Evolutionary conservation across 2,888 invertebrate genomes (phyloP).

Genomic region (Odontomyia ornata): DNA sequence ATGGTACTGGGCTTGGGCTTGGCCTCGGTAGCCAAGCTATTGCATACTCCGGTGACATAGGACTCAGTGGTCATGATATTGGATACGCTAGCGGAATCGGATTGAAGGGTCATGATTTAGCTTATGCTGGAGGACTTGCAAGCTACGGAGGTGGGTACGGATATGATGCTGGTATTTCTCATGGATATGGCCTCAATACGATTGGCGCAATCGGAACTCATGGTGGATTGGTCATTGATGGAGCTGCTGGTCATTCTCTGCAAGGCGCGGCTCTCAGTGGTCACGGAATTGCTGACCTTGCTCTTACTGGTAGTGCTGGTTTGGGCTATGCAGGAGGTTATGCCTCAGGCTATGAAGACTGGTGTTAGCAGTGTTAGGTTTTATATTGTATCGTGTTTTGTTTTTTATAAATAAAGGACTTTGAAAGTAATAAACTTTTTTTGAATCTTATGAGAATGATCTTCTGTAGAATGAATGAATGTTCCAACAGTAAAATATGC

Average conservation of each 20-base stretch:
- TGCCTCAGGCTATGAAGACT: conserved; percentile 14
- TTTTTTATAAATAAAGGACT: not conserved
- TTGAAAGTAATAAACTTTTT: not conserved
- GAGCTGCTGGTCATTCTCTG: not conserved
- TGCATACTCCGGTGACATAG: no score
- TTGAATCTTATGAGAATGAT: not conserved
- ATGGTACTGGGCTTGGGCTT: not conserved
- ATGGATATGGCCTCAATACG: conserved; percentile 5
- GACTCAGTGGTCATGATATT: not conserved
- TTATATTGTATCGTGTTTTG: not conserved
- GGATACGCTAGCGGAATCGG: not conserved
- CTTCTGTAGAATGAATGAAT: no score
- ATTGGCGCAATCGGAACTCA: not conserved
- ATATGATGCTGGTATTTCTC: not conserved
- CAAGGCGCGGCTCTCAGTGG: not conserved
- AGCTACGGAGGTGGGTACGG: no score
- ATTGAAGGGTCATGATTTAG: not conserved
- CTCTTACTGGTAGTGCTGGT: conserved; percentile 10
- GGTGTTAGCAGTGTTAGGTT: not conserved
- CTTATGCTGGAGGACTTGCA: not conserved
- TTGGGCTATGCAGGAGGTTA: conserved; percentile 19
- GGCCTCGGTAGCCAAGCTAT: not conserved
- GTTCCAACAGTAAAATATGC: no score
- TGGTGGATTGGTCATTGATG: conserved; percentile 17
- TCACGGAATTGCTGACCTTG: conserved; percentile 2